Conservation (phyloP, 2,113 vertebrate species). For the Gorsachius goisagi region DNA sequence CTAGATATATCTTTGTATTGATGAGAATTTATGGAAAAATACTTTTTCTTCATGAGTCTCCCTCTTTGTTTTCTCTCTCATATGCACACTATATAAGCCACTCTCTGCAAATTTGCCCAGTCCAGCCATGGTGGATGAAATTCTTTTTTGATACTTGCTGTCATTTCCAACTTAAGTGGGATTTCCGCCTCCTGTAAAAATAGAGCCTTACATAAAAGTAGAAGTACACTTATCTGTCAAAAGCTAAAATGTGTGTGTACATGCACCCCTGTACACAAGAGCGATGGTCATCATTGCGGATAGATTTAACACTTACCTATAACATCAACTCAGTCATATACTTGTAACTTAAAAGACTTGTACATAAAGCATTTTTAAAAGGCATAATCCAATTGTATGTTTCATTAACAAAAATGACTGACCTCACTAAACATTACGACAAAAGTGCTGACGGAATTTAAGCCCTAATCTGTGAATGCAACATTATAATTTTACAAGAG, state of each 20-base stretch:
- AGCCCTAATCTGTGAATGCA: constrained; percentile 32
- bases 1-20: neutral
- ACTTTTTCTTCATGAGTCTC: neutral
- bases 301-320: neutral
- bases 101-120: neutral
- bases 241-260: neutral
- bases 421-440: constrained; percentile 24
- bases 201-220: neutral
- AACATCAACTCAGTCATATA: neutral
- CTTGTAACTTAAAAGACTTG: neutral
- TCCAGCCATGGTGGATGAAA: neutral
- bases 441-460: constrained; percentile 35
- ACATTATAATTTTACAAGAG: constrained; percentile 55
- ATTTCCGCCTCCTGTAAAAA: neutral
- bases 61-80: neutral
- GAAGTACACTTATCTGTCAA: neutral
- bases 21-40: neutral
- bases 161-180: neutral
- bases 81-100: neutral
- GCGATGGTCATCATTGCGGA: accelerated
- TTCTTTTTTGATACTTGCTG: neutral
- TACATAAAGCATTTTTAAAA: neutral
- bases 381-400: neutral
- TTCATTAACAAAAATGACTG: constrained; percentile 50
- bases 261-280: neutral